Evolutionary conservation across 2,888 invertebrate species (phyloP).

Genomic region (Phengaris alcon): DNA sequence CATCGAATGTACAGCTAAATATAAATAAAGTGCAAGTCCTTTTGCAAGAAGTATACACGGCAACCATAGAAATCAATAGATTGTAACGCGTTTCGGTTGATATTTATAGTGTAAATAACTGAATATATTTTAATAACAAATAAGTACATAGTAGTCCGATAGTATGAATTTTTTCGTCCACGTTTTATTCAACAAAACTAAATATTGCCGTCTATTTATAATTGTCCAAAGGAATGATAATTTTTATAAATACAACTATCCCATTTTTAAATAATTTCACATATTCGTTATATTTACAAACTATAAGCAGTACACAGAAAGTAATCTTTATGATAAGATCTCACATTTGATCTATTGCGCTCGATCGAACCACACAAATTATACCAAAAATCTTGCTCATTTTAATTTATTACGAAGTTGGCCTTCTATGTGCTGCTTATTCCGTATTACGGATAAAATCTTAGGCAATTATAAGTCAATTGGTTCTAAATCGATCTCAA

Average conservation of each 20-base stretch:
- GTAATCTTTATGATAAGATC: not conserved
- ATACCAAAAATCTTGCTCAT: conserved; percentile 17
- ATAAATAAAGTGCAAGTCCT: not conserved
- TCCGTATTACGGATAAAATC: conserved; percentile 17
- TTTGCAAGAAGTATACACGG: conserved; percentile 26
- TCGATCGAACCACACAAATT: not conserved
- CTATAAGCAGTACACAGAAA: not conserved
- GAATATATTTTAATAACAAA: conserved; percentile 58
- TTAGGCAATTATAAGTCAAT: conserved; percentile 27
- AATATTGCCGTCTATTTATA: conserved; percentile 68
- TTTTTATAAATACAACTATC: conserved; percentile 54
- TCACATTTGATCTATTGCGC: not conserved
- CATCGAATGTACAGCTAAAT: not conserved
- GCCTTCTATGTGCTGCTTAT: not conserved
- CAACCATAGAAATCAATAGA: not conserved
- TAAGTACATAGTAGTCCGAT: conserved; percentile 70
- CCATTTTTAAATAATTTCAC: conserved; percentile 23
- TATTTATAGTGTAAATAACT: conserved; percentile 64
- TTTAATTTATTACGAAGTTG: not conserved
- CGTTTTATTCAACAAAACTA: conserved; percentile 68
- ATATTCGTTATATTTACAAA: conserved; percentile 4
- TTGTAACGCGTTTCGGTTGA: conserved; percentile 46
- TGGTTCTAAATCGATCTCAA: conserved; percentile 25
- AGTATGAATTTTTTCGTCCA: conserved; percentile 74
- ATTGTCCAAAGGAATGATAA: conserved; percentile 66